Evolutionary conservation across 1,140 invertebrate species (phyloP), one percentile per base, ranked within the genome.

Genomic region (Diabrotica undecimpunctata): DNA sequence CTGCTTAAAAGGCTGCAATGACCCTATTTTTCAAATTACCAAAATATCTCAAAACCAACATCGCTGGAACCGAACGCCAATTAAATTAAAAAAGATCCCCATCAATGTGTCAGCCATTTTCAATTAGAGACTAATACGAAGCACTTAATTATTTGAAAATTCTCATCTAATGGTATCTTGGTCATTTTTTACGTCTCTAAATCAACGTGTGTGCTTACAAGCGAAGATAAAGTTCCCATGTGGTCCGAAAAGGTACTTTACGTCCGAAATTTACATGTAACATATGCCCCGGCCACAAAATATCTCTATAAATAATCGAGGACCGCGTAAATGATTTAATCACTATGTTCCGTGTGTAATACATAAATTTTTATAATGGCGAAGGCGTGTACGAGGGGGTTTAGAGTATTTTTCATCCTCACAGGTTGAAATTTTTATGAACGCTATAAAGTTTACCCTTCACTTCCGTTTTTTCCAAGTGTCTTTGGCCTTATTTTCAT

Each of bases 261-360:
- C 25, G 61, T 54, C 54, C 53, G 54, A 56, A 66, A 66, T 66
- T 62, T 54, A 62, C 66, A 67, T 67, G 62, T 51, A 57, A 64
- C 61, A 63, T 62, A 61, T 63, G 66, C 51, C 52, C 62, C 39
- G 51, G 36, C 36, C 50, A 67, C 56, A 58, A 50, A 62, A 58
- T 53, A 56, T 46, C 54, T 46, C 60, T 41, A 66, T 66, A 62
- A 66, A 66, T 66, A 66, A 62, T 62, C 61, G 58, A 66, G 65
- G 9, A 62, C 65, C 55, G 60, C 50, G 61, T 67, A 63, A 63
- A 60, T 63, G 61, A 67, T 67, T 63, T 67, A 63, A 67, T 66
- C 41, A 38, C 55, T 35, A 9, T 14, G 59, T 61, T 66, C 60
- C 60, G 59, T 59, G 55, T 67, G 56, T 64, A 60, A 54, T 54